Evolutionary conservation across 2,797 vertebrate genomes (phyloP).

Genomic region (Schizothorax lantsangensis): DNA sequence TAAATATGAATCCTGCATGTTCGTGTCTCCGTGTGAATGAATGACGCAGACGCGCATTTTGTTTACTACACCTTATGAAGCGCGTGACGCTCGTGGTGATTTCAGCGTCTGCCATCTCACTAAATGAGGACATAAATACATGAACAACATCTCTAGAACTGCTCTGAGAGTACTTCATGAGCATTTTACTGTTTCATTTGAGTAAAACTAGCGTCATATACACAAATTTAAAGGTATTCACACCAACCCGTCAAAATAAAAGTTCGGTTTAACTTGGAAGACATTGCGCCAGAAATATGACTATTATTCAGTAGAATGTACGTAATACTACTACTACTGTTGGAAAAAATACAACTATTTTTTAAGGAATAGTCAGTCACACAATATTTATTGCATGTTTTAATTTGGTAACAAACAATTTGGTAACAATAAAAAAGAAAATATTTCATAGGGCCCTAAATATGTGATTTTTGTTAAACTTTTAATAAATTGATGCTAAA

Average conservation of each 20-base stretch:
- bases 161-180: neutral
- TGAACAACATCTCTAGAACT: constrained; percentile 15
- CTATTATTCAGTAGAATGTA: neutral
- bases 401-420: neutral
- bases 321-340: neutral
- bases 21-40: constrained; percentile 1
- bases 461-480: neutral
- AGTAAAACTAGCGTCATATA: neutral
- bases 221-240: neutral
- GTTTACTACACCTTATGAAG: constrained; percentile 18
- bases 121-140: constrained; percentile 20
- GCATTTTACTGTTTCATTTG: neutral
- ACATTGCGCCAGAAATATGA: neutral
- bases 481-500: neutral
- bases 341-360: neutral
- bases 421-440: neutral
- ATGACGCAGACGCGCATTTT: constrained; percentile 9
- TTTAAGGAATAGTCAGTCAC: neutral
- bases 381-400: neutral
- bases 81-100: neutral
- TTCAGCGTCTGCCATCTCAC: constrained; percentile 14
- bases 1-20: neutral
- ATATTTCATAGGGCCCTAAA: constrained; percentile 3
- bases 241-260: neutral
- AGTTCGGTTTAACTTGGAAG: neutral